Percentiles rank a stretch among this genome's conserved stretches.
phyloP scores from a whole-genome alignment of 2,888 invertebrate species.

The Neoitamus cyanurus region DNA sequence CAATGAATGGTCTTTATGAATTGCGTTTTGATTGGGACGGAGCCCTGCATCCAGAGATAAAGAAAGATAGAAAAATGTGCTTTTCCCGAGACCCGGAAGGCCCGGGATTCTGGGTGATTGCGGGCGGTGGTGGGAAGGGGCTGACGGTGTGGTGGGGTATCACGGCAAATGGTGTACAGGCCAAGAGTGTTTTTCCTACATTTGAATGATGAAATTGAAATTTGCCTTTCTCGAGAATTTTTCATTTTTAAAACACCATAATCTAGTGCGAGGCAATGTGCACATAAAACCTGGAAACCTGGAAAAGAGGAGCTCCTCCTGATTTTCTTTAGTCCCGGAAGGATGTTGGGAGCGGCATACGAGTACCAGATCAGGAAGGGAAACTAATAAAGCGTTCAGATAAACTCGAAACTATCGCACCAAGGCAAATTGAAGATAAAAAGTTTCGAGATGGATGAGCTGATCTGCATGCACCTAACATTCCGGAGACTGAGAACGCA shows the following conservation, averaged over 20 bases:
- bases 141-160: not conserved
- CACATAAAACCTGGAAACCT: not conserved
- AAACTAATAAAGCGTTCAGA: constrained; percentile 13
- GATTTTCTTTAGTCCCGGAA: not conserved
- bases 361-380: not conserved
- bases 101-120: not conserved
- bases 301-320: not conserved
- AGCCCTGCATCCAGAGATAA: not conserved
- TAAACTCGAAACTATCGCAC: not conserved
- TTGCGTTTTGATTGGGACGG: constrained; percentile 27
- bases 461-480: not conserved
- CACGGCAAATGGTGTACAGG: not conserved
- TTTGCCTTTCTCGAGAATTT: constrained; percentile 12
- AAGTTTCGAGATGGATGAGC: not conserved
- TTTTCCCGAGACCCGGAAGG: not conserved
- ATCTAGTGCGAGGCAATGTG: not conserved
- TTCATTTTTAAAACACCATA: not conserved
- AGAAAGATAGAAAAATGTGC: not conserved
- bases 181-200: not conserved
- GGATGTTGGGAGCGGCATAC: not conserved
- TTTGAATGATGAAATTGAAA: constrained; percentile 31
- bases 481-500: not conserved
- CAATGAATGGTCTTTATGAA: constrained; percentile 35
- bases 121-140: not conserved
- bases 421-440: not conserved